phyloP scores from a whole-genome alignment of 2,888 invertebrate species.

The Pterostichus madidus region DNA sequence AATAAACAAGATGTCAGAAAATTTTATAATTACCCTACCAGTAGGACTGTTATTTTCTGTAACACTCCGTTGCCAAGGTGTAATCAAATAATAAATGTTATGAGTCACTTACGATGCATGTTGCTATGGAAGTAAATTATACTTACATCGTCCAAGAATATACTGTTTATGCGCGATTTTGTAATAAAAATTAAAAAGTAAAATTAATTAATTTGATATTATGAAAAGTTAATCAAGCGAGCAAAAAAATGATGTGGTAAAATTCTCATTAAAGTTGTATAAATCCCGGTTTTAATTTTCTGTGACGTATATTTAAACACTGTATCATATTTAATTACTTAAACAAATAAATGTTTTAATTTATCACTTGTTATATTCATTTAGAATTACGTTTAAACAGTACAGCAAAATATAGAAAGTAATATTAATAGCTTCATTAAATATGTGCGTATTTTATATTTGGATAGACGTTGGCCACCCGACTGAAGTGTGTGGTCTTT shows the following conservation, averaged over 20 bases:
- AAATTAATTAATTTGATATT: not conserved
- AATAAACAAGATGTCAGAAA: no score
- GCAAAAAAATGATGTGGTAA: constrained; percentile 1
- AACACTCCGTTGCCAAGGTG: no score
- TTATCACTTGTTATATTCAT: constrained; percentile 44
- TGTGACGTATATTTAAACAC: constrained; percentile 42
- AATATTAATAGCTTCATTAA: constrained; percentile 48
- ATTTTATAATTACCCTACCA: no score
- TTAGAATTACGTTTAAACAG: constrained; percentile 11
- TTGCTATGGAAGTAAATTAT: no score
- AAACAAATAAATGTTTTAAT: constrained; percentile 43
- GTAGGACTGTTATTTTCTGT: no score
- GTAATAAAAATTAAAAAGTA: not conserved
- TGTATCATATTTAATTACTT: constrained; percentile 45
- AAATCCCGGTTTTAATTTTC: constrained; percentile 23
- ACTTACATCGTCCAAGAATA: no score
- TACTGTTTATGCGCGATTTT: no score
- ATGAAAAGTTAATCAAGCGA: not conserved
- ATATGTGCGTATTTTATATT: constrained; percentile 18
- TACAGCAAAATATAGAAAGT: constrained; percentile 46
- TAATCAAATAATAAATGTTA: no score
- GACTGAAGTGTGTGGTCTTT: constrained; percentile 27
- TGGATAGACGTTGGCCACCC: constrained; percentile 41
- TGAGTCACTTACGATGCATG: no score
- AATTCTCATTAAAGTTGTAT: not conserved